Conservation (phyloP, 2,888 invertebrate genomes). For the Craniophora ligustri region DNA sequence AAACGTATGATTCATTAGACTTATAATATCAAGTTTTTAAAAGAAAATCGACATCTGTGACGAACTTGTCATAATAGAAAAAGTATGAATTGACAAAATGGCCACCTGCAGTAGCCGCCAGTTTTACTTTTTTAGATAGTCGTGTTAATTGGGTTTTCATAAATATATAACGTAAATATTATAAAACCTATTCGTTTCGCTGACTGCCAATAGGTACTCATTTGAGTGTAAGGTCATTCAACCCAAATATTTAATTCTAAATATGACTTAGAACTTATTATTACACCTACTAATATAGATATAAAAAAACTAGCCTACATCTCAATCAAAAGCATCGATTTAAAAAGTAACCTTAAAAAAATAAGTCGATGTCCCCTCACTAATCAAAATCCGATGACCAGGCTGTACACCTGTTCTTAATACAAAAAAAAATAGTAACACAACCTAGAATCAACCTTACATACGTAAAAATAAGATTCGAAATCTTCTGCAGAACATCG, state of each 20-base stretch:
- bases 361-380: constrained; percentile 61
- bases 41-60: too few relatives aligned
- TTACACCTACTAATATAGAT: constrained; percentile 2
- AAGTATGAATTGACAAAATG: too few relatives aligned
- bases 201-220: too few relatives aligned
- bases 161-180: too few relatives aligned
- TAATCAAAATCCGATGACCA: constrained; percentile 59
- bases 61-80: too few relatives aligned
- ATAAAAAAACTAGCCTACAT: constrained; percentile 27
- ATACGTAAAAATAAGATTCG: background rate
- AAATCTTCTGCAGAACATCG: constrained; percentile 2
- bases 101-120: too few relatives aligned
- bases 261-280: constrained; percentile 5
- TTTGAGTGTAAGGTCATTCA: constrained; percentile 8
- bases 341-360: constrained; percentile 45
- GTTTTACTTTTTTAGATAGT: too few relatives aligned
- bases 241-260: constrained; percentile 2
- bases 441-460: constrained; percentile 23
- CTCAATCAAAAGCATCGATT: constrained; percentile 40
- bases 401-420: constrained; percentile 46
- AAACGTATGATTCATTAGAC: too few relatives aligned
- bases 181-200: too few relatives aligned
- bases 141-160: too few relatives aligned
- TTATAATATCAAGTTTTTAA: too few relatives aligned
- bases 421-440: constrained; percentile 25